Percentiles rank a stretch among this genome's conserved stretches.
Conservation (phyloP, 1,140 invertebrate species). For the Elysia chlorotica region DNA sequence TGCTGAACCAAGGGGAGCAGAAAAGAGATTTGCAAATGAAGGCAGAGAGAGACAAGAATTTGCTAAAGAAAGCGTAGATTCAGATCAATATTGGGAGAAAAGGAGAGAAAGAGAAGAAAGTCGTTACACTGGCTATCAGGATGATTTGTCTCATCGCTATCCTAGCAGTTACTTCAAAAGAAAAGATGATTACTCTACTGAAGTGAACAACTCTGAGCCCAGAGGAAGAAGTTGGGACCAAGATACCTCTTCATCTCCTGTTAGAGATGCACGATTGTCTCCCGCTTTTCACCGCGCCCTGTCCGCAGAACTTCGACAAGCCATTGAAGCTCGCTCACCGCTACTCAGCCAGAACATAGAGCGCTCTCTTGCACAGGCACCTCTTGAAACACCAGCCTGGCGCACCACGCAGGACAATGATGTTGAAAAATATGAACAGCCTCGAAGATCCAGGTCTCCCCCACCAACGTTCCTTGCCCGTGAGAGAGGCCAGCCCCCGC, state of each 20-base stretch:
- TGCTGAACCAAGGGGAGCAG: background rate
- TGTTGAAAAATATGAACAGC: background rate
- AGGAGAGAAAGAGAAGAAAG: too few relatives aligned
- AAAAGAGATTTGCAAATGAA: background rate
- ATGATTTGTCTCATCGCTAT: too few relatives aligned
- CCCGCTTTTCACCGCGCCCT: background rate
- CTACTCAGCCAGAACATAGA: background rate
- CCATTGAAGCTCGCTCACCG: conserved; percentile 5
- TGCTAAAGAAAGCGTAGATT: background rate
- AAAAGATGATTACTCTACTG: too few relatives aligned
- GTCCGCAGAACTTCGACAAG: background rate
- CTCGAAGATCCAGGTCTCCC: background rate
- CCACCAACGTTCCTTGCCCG: conserved; percentile 14
- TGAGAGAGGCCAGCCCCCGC: background rate
- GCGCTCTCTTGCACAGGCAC: conserved; percentile 4
- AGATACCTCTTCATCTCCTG: background rate
- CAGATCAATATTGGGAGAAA: too few relatives aligned
- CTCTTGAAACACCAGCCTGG: background rate
- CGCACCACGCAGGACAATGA: background rate
- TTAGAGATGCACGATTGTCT: conserved; percentile 1
- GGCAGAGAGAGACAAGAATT: background rate
- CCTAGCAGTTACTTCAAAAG: too few relatives aligned
- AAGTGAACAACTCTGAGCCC: background rate
- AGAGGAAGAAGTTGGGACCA: background rate
- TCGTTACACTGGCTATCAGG: too few relatives aligned